Evolutionary conservation across 2,888 invertebrate genomes (phyloP).

Genomic region (Entomobrya proxima): DNA sequence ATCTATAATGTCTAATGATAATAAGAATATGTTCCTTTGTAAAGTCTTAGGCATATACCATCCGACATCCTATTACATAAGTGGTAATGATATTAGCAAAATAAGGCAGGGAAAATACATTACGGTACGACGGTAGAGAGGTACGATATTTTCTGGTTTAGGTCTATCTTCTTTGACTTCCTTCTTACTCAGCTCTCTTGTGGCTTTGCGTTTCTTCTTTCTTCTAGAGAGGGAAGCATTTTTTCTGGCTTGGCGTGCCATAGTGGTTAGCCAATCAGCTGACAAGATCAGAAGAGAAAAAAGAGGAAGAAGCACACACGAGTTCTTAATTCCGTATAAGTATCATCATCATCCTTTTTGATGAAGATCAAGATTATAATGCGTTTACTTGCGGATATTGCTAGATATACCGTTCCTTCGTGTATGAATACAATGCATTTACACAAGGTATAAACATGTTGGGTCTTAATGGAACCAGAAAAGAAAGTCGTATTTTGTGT

Average conservation of each 20-base stretch:
- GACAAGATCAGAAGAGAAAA: conserved; percentile 54
- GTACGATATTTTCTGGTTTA: conserved; percentile 19
- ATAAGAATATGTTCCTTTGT: neutral
- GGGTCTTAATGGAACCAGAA: neutral
- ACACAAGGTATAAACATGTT: too few relatives aligned
- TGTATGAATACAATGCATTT: too few relatives aligned
- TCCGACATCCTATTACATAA: neutral
- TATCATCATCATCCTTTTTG: conserved; percentile 61
- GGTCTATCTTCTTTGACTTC: neutral
- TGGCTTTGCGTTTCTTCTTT: conserved; percentile 2
- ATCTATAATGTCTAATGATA: neutral
- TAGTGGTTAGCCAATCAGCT: conserved; percentile 65
- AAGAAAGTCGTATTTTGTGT: conserved; percentile 53
- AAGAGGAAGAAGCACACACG: conserved; percentile 16
- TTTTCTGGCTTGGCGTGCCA: conserved; percentile 21
- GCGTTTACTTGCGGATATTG: neutral
- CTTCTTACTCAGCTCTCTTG: conserved; percentile 26
- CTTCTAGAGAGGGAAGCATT: neutral
- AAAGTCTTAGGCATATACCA: neutral
- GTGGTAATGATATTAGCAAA: neutral
- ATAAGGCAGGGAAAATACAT: neutral
- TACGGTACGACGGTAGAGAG: too few relatives aligned
- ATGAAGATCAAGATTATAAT: conserved; percentile 30
- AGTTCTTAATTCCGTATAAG: conserved; percentile 60
- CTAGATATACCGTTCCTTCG: too few relatives aligned